phyloP scores from a whole-genome alignment of 2,113 vertebrate species.

The Hyperopisus bebe region DNA sequence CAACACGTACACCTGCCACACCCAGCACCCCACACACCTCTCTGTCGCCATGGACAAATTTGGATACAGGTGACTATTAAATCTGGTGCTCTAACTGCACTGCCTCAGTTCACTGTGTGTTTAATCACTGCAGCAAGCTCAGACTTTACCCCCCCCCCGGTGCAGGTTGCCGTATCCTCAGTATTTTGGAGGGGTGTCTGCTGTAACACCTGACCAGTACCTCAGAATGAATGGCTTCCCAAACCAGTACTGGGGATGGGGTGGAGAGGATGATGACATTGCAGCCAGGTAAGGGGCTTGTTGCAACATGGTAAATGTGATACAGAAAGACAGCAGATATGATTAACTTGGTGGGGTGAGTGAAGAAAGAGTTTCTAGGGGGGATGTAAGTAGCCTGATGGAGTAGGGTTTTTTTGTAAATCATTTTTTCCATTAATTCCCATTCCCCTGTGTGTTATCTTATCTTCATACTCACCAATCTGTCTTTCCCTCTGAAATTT shows the following conservation, averaged over 20 bases:
- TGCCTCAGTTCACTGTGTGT: not conserved
- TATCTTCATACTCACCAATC: constrained; percentile 28
- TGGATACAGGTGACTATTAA: constrained; percentile 70
- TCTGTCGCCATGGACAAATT: constrained; percentile 97
- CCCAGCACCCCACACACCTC: constrained; percentile 79
- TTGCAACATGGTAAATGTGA: not conserved
- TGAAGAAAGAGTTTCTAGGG: not conserved
- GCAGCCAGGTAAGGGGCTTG: constrained; percentile 73
- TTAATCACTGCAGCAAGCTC: not conserved
- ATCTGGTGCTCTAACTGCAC: not conserved
- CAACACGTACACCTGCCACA: constrained; percentile 87
- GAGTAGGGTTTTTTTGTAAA: not conserved
- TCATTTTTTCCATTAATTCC: not conserved
- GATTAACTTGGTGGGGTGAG: not conserved
- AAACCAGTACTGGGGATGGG: constrained; percentile 94
- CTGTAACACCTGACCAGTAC: constrained; percentile 86
- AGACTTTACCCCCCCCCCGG: not conserved
- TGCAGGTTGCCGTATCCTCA: constrained; percentile 82
- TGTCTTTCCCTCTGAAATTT: constrained; percentile 40
- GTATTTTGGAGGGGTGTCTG: constrained; percentile 89
- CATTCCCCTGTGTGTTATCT: constrained; percentile 4
- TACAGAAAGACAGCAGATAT: not conserved
- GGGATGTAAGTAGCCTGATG: not conserved
- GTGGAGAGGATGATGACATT: constrained; percentile 88
- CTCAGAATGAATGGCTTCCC: constrained; percentile 95